These are phyloP conservation scores for Amphibalanus amphitrite DNA, from an alignment of 1,140 invertebrate genomes.

Conservation along the genomic window DNA sequence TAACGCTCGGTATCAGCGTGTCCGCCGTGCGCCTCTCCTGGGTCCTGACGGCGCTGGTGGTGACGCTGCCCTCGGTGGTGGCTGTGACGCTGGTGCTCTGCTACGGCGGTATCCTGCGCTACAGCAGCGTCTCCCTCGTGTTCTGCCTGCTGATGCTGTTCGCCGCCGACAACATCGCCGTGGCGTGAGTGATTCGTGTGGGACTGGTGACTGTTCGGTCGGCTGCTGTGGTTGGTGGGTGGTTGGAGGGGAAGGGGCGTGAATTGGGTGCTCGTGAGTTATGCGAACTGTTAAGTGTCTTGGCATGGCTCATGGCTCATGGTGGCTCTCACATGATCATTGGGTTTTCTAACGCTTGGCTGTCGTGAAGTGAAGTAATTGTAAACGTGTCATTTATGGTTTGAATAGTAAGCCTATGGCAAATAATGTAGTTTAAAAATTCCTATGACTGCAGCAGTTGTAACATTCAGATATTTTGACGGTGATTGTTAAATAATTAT, in stretches of 20 bases:
- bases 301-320: not conserved
- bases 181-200: not conserved
- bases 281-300: not conserved
- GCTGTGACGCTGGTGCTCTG: not conserved
- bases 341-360: not conserved
- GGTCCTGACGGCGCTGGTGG: not conserved
- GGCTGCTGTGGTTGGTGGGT: too few species aligned
- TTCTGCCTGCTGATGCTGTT: not conserved
- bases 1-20: not conserved
- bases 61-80: not conserved
- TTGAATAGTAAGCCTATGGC: not conserved
- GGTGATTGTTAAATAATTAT: not conserved
- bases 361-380: not conserved
- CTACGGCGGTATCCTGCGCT: not conserved
- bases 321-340: not conserved
- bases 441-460: not conserved
- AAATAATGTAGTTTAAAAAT: not conserved
- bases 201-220: too few species aligned
- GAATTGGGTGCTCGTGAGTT: not conserved
- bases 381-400: not conserved
- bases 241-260: not conserved
- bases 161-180: not conserved
- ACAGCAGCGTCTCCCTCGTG: not conserved
- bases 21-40: not conserved
- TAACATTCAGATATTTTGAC: not conserved